A percentile compares a stretch with the other conserved stretches of the same genome.
Evolutionary conservation across 2,113 vertebrate species (phyloP).

Genomic region (Uria aalge): DNA sequence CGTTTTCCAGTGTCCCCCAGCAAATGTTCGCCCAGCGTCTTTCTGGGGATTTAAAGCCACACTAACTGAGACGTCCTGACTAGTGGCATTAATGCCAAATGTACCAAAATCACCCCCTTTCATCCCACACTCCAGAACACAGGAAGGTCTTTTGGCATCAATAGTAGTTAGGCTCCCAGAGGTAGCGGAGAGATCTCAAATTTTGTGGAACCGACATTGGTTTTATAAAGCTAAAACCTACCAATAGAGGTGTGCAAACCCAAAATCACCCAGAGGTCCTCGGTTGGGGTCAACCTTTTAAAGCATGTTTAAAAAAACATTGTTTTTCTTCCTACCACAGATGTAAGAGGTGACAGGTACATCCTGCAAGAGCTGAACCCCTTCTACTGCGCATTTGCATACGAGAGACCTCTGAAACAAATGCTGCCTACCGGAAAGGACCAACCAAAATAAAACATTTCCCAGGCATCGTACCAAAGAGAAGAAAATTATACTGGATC

Average conservation of each 20-base stretch:
- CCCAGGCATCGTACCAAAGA: not conserved
- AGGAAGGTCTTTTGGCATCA: no score
- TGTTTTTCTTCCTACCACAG: not conserved
- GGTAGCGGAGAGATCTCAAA: not conserved
- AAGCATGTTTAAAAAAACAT: not conserved
- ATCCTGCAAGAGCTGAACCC: not conserved
- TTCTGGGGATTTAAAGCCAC: not conserved
- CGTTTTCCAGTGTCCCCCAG: not conserved
- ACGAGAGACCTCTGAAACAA: not conserved
- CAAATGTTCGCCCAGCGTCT: fast-evolving
- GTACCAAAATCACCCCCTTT: not conserved
- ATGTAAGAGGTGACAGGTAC: not conserved
- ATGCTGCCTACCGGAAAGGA: not conserved
- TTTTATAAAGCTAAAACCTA: not conserved
- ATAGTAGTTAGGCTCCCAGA: not conserved
- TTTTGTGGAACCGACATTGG: not conserved
- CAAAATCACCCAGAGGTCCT: not conserved
- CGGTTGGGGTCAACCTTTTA: not conserved
- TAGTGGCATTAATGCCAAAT: not conserved
- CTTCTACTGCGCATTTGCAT: not conserved
- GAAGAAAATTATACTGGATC: not conserved
- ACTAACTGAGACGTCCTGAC: not conserved
- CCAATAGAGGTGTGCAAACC: not conserved
- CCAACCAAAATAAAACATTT: not conserved
- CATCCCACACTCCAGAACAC: not conserved